Base-by-base conservation (phyloP, 2,888 invertebrate species). In the Troides helena region DNA sequence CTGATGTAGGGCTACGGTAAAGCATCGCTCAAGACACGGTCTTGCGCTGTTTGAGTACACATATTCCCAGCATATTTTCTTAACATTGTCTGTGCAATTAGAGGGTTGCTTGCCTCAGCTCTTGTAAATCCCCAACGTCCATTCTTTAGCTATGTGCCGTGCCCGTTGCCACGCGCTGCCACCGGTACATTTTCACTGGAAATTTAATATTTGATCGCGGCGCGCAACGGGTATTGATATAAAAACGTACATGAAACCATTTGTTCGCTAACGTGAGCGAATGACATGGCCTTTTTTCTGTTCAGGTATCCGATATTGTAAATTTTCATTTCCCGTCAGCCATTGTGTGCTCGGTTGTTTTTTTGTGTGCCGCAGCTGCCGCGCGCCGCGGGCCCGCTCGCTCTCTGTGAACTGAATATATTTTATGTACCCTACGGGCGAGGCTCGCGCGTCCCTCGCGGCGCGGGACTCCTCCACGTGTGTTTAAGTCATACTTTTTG, bases 241-340 rank as follows among this genome's bases (percentile, higher is more conserved):
- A 21, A 43, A 62, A 39, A 7, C 46, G 17, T 25, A 21, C 61
- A 23, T n/a, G 23, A 21, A 43, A n/a, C 62, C 62, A 62, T 67
- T 62, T 62, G 61, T 43, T 58, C 57, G 62, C 67, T 62, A 57
- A 63, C 68, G 46, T 36, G 68, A 46, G 46, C 68, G 50, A 30
- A 46, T 58, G 68, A 43, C 56, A 36, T 21, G 10, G 65, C 17
- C 14, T 53, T 21, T 62, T 68, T 62, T 68, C 58, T 68, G 62
- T 68, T 58, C 62, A 58, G 68, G 62, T 63, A 68, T 62, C 30
- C 62, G 68, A 68, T 68, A 68, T 68, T 63, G 62, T 58, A 63
- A 62, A 68, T 68, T 68, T 63, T 68, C 62, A 63, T 68, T 58
- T 63, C 58, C 58, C 46, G 58, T 50, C 30, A 7, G 62, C 14